Evolutionary conservation across 2,797 vertebrate species (phyloP), one percentile per base, ranked within the genome.

Genomic region (Chaunax sp.): DNA sequence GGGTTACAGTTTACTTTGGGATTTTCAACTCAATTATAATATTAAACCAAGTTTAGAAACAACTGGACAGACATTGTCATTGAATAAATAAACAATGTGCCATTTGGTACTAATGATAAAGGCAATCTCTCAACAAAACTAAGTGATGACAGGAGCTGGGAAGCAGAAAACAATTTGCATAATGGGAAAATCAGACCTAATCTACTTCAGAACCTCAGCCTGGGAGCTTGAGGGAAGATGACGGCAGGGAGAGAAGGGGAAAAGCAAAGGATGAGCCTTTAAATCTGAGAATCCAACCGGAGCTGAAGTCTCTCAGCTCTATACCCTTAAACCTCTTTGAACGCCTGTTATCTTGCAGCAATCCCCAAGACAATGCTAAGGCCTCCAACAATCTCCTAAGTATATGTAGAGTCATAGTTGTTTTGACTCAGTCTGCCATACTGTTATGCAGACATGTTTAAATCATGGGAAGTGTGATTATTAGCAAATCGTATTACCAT

Each of bases 141-240:
- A 76, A 80, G 69, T 61, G 53, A 77, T 56, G 51, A 75, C 23
- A 57, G 51, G n/a, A 43, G 23, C 54, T 18, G 41, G 49, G 53
- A 52, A 60, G 53, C 63, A 72, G 64, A 85, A 86, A 93, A 84
- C 85, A 88, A 92, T 92, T 90, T 88, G 69, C 75, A 82, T 92
- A 89, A 92, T 92, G 88, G 83, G 77, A 87, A 86, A 84, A 81
- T 86, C 78, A 53, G 69, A 65, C 56, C 69, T 89, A 85, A 93
- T 92, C 88, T 87, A 75, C 41, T 72, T 62, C 82, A 81, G 74
- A 55, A 64, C 64, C 64, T 77, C 68, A 40, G 46, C 37, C 18
- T 15, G 63, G 59, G 51, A 82, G 75, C 77, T 65, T 62, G n/a
- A 54, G 49, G 51, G 41, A 68, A 75, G 62, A 53, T 69, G 51